Evolutionary conservation across 2,888 invertebrate species (phyloP).

Genomic region (Plagiodera versicolora): DNA sequence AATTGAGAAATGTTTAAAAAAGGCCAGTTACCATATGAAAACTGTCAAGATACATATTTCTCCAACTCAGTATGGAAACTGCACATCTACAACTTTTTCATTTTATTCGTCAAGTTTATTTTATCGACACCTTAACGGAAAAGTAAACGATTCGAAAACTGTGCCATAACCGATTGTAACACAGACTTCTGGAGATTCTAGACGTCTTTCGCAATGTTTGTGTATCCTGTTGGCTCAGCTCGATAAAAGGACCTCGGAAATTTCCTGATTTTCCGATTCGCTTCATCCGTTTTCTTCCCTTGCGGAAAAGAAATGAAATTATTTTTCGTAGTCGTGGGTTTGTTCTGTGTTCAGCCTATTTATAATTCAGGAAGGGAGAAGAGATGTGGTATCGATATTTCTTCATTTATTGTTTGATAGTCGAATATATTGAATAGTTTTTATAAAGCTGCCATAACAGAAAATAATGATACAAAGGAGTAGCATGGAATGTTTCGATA

Average conservation of each 20-base stretch:
- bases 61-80: too few species aligned
- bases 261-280: slow-evolving; percentile 11
- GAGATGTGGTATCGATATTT: neutral
- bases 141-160: neutral
- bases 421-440: too few species aligned
- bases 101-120: neutral
- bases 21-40: too few species aligned
- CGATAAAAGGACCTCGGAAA: slow-evolving; percentile 11
- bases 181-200: neutral
- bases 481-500: too few species aligned
- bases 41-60: too few species aligned
- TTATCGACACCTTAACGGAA: neutral
- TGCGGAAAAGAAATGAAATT: neutral
- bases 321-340: slow-evolving; percentile 6
- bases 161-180: neutral
- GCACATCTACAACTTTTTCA: too few species aligned
- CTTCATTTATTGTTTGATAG: too few species aligned
- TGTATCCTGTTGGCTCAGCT: slow-evolving; percentile 7
- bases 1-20: too few species aligned
- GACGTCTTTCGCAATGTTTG: slow-evolving; percentile 4
- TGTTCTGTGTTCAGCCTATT: neutral
- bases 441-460: too few species aligned
- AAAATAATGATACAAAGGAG: too few species aligned
- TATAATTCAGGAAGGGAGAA: neutral
- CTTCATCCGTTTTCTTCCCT: slow-evolving; percentile 6